These are phyloP conservation scores for Eumaeus atala DNA, from an alignment of 1,140 invertebrate genomes.

Conservation along the genomic window DNA sequence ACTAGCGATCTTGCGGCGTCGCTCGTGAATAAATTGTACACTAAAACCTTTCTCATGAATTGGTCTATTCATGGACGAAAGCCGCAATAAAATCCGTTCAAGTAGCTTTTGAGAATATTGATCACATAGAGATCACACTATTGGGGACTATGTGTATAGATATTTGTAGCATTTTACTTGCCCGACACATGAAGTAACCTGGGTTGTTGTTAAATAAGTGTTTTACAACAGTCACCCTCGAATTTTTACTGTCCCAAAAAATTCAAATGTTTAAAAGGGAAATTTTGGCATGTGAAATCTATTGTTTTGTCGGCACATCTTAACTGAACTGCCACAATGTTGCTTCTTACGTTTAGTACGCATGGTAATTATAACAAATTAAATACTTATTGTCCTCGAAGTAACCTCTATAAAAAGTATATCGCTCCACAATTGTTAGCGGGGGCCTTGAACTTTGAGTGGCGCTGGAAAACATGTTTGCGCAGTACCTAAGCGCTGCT, in stretches of 20 bases:
- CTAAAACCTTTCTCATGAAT: no score
- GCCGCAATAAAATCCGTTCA: no score
- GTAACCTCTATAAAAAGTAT: slow-evolving; percentile 51
- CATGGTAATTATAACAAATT: neutral
- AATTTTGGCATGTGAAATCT: neutral
- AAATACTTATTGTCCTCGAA: slow-evolving; percentile 35
- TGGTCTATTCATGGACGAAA: no score
- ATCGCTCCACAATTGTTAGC: slow-evolving; percentile 49
- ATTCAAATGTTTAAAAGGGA: neutral
- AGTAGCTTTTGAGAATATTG: no score
- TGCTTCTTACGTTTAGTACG: neutral
- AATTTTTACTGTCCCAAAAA: no score
- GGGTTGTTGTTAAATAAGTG: no score
- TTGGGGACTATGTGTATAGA: no score
- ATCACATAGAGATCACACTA: no score
- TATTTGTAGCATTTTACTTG: no score
- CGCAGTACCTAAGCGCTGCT: slow-evolving; percentile 49
- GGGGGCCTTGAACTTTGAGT: slow-evolving; percentile 67
- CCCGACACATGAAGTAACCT: no score
- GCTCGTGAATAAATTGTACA: no score
- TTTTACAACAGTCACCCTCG: neutral
- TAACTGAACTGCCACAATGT: neutral
- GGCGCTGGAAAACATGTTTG: slow-evolving; percentile 67
- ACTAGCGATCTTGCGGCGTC: no score
- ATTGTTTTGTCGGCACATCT: neutral